Percentiles rank a stretch among this genome's conserved stretches.
Conservation (phyloP, 2,888 invertebrate species). For the Leucoptera coffeella region DNA sequence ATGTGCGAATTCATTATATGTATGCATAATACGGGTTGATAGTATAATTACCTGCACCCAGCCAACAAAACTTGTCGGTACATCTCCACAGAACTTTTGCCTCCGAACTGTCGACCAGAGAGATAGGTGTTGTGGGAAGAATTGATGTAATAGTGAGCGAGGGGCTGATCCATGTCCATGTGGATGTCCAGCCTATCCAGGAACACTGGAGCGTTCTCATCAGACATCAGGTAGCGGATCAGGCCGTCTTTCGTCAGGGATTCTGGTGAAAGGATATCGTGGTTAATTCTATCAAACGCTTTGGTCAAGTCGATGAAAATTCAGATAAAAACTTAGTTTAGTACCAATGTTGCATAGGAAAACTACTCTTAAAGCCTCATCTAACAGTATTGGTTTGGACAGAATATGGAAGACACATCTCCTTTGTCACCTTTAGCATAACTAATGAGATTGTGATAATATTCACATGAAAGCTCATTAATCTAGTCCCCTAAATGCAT, state of each 20-base stretch:
- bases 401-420: too few species aligned
- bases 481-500: too few species aligned
- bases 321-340: too few species aligned
- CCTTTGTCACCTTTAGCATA: too few species aligned
- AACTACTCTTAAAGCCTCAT: too few species aligned
- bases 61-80: conserved; percentile 94
- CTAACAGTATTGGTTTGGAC: too few species aligned
- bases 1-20: too few species aligned
- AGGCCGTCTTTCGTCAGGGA: conserved; percentile 91
- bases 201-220: conserved; percentile 99
- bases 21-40: not conserved
- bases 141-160: conserved; percentile 98
- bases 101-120: conserved; percentile 94
- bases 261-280: conserved; percentile 35
- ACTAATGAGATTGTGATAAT: too few species aligned
- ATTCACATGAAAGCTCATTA: too few species aligned
- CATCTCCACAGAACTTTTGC: conserved; percentile 98
- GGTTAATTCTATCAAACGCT: too few species aligned
- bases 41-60: conserved; percentile 87
- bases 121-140: conserved; percentile 96
- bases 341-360: too few species aligned
- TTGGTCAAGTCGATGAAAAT: too few species aligned
- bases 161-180: conserved; percentile 98
- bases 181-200: conserved; percentile 95
- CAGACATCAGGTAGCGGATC: conserved; percentile 98